Evolutionary conservation across 2,113 vertebrate genomes (phyloP), one percentile per base, ranked within the genome.

Genomic region (Sclerurus mexicanus): DNA sequence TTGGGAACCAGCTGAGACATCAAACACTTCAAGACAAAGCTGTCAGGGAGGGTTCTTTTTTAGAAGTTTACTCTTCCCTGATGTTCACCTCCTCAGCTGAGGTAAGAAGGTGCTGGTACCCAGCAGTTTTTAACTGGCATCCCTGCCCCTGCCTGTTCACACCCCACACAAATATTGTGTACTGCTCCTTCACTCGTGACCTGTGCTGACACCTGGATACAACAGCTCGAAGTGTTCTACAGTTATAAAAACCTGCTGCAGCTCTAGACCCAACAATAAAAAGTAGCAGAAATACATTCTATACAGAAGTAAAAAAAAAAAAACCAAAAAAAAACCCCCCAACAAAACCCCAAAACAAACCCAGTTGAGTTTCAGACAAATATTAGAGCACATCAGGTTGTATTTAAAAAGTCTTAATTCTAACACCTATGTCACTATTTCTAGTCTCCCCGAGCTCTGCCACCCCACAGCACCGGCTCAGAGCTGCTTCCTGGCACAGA

Each of bases 151-250:
- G 78, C 93, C 90, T 85, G 88, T 23, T 79, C 82, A 62, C 77
- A 93, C 53, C 90, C 84, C 93, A 97, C 97, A 97, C 93, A 97
- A 97, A 97, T 96, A 96, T 96, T 97, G 97, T 96, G 96, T 92
- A 88, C 87, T 59, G 85, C 82, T 93, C 85, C 93, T 77, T 22
- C 87, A 37, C 93, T 44, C 25, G 21, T 81, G 87, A 72, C 55
- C 85, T 7, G 95, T 76, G 88, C 79, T 24, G 85, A 44, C 73
- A 23, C 84, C 30, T 15, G 52, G 37, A 60, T 40, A 69, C 91
- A 55, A 78, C 90, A 58, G 78, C 95, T 86, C 27, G 7, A 60
- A 40, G 79, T 80, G 81, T 44, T 49, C 91, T 84, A 92, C 58
- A 55, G 55, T 95, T 95, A 93, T 81, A 97, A 97, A 97, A 97